These are phyloP conservation scores for Ecliptopera silaceata DNA, from an alignment of 2,888 invertebrate species.

Conservation along the genomic window DNA sequence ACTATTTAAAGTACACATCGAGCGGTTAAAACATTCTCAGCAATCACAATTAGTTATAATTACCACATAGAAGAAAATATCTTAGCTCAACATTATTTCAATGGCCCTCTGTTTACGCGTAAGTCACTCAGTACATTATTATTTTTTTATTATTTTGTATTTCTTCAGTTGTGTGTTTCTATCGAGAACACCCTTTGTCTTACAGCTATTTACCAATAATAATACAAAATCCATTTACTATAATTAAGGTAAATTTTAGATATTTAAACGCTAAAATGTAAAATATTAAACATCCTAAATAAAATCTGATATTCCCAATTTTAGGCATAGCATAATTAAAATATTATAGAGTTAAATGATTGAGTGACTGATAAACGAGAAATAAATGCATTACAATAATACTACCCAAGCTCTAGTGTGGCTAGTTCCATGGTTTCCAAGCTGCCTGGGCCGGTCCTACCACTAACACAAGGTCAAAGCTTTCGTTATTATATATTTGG, in stretches of 20 bases:
- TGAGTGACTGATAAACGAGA: slow-evolving; percentile 80
- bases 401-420: slow-evolving; percentile 71
- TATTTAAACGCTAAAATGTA: slow-evolving; percentile 83
- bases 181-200: slow-evolving; percentile 80
- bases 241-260: slow-evolving; percentile 83
- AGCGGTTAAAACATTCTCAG: slow-evolving; percentile 81
- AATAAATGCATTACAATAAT: slow-evolving; percentile 82
- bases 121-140: slow-evolving; percentile 82
- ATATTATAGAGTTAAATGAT: slow-evolving; percentile 65
- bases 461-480: slow-evolving; percentile 73
- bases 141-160: slow-evolving; percentile 69
- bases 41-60: slow-evolving; percentile 80
- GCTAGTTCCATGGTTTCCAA: slow-evolving; percentile 63
- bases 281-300: slow-evolving; percentile 83
- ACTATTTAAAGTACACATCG: slow-evolving; percentile 75
- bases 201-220: slow-evolving; percentile 82
- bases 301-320: slow-evolving; percentile 83
- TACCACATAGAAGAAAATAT: slow-evolving; percentile 81
- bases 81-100: slow-evolving; percentile 81
- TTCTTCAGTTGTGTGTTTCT: slow-evolving; percentile 76
- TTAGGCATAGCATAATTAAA: slow-evolving; percentile 82
- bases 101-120: slow-evolving; percentile 83
- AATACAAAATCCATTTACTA: slow-evolving; percentile 81
- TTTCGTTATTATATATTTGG: slow-evolving; percentile 80
- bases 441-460: slow-evolving; percentile 74